A percentile compares a stretch with the other conserved stretches of the same genome.
Evolutionary conservation across 2,113 vertebrate species (phyloP).

Genomic region (Sander lucioperca): DNA sequence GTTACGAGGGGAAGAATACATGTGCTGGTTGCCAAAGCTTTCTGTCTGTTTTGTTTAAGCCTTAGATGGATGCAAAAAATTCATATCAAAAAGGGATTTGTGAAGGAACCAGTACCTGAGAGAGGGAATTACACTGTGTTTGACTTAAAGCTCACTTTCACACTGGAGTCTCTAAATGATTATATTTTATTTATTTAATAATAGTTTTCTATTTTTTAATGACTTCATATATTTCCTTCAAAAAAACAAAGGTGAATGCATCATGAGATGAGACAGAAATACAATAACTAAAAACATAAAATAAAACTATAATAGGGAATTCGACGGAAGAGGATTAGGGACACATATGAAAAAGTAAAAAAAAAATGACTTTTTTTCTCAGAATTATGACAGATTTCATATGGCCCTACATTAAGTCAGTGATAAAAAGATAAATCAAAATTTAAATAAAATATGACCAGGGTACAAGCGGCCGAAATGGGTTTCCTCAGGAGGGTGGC

Average conservation of each 20-base stretch:
- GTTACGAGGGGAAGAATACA: conserved; percentile 19
- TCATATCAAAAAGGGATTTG: background rate
- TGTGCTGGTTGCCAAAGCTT: background rate
- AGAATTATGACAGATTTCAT: too few species aligned
- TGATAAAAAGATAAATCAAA: too few species aligned
- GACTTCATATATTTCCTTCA: too few species aligned
- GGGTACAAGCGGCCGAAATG: too few species aligned
- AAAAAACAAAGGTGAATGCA: background rate
- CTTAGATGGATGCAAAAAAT: background rate
- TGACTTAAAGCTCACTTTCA: background rate
- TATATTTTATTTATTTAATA: background rate
- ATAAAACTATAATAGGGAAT: background rate
- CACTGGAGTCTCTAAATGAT: background rate
- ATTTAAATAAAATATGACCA: too few species aligned
- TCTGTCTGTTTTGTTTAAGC: conserved; percentile 2
- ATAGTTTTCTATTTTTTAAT: too few species aligned
- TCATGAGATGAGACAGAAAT: background rate
- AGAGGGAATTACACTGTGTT: background rate
- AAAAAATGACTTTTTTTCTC: too few species aligned
- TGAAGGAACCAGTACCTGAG: background rate
- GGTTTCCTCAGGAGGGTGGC: too few species aligned
- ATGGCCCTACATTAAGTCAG: too few species aligned
- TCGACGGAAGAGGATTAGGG: too few species aligned
- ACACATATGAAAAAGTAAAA: too few species aligned
- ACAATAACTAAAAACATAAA: background rate